Percentiles rank a stretch among this genome's conserved stretches.
phyloP scores from a whole-genome alignment of 2,113 vertebrate species.

The Murina feae region DNA sequence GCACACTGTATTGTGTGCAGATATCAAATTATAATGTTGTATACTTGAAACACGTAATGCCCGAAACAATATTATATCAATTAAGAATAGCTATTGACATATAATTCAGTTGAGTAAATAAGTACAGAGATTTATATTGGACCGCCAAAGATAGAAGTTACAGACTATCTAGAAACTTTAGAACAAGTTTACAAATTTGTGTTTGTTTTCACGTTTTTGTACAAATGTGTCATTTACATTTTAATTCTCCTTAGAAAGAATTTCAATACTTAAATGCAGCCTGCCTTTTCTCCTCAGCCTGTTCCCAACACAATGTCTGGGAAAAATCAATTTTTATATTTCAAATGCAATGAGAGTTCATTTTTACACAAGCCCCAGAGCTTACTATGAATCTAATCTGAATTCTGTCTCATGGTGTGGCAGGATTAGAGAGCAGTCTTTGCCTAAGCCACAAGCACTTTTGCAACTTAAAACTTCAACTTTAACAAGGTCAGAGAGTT shows the following conservation, averaged over 20 bases:
- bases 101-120: not conserved
- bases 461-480: slow-evolving; percentile 20
- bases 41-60: not conserved
- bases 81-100: not conserved
- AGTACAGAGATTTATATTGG: not conserved
- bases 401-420: not conserved
- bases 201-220: not conserved
- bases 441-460: not conserved
- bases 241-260: not conserved
- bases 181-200: not conserved
- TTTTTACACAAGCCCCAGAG: not conserved
- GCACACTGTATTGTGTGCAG: not conserved
- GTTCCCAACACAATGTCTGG: not conserved
- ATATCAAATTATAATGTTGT: not conserved
- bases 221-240: not conserved
- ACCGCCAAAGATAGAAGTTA: not conserved
- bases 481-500: slow-evolving; percentile 24
- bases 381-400: not conserved
- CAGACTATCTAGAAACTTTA: not conserved
- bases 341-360: not conserved
- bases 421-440: not conserved
- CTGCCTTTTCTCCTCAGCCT: not conserved
- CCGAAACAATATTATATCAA: not conserved
- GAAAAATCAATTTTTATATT: not conserved
- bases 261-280: not conserved